A percentile compares a stretch with the other conserved stretches of the same genome.
phyloP scores from a whole-genome alignment of 2,888 invertebrate species.

The Euproctis similis region DNA sequence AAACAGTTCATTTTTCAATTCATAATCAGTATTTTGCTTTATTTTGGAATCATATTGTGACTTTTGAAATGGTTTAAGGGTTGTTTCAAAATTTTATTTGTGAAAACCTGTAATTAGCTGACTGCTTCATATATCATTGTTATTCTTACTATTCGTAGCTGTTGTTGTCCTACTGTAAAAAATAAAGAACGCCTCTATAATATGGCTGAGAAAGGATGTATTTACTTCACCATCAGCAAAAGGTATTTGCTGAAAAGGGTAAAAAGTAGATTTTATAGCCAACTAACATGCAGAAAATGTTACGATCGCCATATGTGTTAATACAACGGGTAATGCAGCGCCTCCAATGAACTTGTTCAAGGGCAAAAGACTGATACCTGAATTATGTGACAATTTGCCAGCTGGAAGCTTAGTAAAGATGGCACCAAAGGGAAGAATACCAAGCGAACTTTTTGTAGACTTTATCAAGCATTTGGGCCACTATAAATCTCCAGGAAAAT shows the following conservation, averaged over 20 bases:
- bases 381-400: constrained; percentile 15
- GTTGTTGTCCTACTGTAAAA: too few relatives aligned
- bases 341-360: constrained; percentile 19
- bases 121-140: too few relatives aligned
- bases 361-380: constrained; percentile 8
- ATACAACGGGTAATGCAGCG: constrained; percentile 7
- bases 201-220: constrained; percentile 18
- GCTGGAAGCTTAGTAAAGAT: constrained; percentile 14
- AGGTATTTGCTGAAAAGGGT: constrained; percentile 15
- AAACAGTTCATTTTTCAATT: too few relatives aligned
- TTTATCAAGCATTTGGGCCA: constrained; percentile 14
- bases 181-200: constrained; percentile 15
- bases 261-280: constrained; percentile 14
- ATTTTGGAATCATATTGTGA: too few relatives aligned
- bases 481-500: constrained; percentile 13
- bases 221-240: constrained; percentile 13
- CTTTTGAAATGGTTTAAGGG: too few relatives aligned
- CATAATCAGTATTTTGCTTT: too few relatives aligned
- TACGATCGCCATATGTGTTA: constrained; percentile 14
- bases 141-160: too few relatives aligned
- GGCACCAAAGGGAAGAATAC: constrained; percentile 18
- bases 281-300: constrained; percentile 22
- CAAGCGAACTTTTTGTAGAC: constrained; percentile 13
- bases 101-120: too few relatives aligned
- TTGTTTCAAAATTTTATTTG: too few relatives aligned